phyloP scores from a whole-genome alignment of 2,888 invertebrate genomes.

The Caenorhabditis sp. region DNA sequence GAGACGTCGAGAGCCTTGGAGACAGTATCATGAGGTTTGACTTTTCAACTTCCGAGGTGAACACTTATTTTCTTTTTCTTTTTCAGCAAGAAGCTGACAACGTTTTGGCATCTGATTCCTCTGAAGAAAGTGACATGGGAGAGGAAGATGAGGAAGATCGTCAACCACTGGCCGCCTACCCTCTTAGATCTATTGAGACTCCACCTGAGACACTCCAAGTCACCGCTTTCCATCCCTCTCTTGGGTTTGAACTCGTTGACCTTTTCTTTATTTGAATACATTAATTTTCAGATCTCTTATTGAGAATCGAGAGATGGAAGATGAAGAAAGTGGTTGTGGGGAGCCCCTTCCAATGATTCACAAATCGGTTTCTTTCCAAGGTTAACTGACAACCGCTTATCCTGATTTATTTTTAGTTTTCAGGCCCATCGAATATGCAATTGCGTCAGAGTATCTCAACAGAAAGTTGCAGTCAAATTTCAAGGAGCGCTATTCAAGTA shows the following conservation, averaged over 20 bases:
- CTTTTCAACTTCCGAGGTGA: no score
- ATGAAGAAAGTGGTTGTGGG: slow-evolving; percentile 51
- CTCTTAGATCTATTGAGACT: slow-evolving; percentile 38
- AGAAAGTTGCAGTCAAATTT: slow-evolving; percentile 68
- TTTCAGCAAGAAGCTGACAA: slow-evolving; percentile 60
- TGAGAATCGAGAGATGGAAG: slow-evolving; percentile 68
- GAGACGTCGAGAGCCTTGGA: slow-evolving; percentile 81
- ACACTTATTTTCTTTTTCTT: no score
- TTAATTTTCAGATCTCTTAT: slow-evolving; percentile 45
- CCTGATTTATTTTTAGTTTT: no score
- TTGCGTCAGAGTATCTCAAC: slow-evolving; percentile 64
- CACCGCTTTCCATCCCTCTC: slow-evolving; percentile 71
- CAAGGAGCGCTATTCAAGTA: slow-evolving; percentile 72
- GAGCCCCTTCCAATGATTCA: slow-evolving; percentile 57
- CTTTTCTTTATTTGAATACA: neutral
- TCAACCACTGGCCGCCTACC: slow-evolving; percentile 29
- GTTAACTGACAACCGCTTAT: no score
- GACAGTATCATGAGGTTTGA: slow-evolving; percentile 77
- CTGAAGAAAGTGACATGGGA: slow-evolving; percentile 59
- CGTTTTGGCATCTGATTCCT: slow-evolving; percentile 68
- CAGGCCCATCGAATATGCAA: slow-evolving; percentile 55
- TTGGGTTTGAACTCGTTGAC: slow-evolving; percentile 51
- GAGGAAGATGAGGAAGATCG: slow-evolving; percentile 70
- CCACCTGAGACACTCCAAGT: slow-evolving; percentile 67
- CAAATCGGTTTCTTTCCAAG: slow-evolving; percentile 63